These are phyloP conservation scores for Drosophila phalerata DNA, from an alignment of 2,888 invertebrate genomes.

Conservation along the genomic window DNA sequence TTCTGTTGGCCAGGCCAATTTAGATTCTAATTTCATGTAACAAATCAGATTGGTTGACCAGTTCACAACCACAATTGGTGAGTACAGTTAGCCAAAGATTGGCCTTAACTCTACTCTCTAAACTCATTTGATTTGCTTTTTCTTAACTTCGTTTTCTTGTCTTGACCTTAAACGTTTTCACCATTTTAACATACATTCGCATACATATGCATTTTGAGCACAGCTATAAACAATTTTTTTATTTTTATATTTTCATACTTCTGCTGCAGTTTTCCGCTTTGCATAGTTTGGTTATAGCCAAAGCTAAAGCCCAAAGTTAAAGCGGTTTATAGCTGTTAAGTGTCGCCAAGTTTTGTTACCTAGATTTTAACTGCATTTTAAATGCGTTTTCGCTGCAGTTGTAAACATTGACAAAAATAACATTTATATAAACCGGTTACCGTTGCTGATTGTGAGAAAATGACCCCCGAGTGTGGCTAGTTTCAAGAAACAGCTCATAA, in stretches of 20 bases:
- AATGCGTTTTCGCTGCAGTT: constrained; percentile 63
- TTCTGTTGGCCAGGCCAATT: constrained; percentile 64
- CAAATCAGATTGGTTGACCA: constrained; percentile 73
- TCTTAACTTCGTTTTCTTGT: constrained; percentile 24
- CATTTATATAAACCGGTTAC: constrained; percentile 45
- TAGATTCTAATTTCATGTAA: constrained; percentile 77
- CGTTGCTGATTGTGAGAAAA: constrained; percentile 29
- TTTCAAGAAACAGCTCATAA: constrained; percentile 42
- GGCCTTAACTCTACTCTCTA: constrained; percentile 17
- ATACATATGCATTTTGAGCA: constrained; percentile 17
- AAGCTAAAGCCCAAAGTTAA: constrained; percentile 24
- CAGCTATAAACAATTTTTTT: constrained; percentile 29
- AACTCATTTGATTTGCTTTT: constrained; percentile 14
- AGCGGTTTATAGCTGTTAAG: constrained; percentile 67
- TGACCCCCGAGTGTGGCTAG: constrained; percentile 32
- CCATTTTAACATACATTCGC: constrained; percentile 21
- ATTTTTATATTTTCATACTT: constrained; percentile 21
- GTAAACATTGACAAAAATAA: constrained; percentile 57
- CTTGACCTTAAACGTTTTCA: constrained; percentile 62
- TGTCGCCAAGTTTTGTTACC: constrained; percentile 73
- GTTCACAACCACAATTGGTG: constrained; percentile 48
- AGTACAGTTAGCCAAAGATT: constrained; percentile 58
- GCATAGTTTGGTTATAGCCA: constrained; percentile 18
- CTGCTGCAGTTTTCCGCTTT: constrained; percentile 18
- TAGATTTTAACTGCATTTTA: constrained; percentile 60